Percentiles rank a stretch among this genome's conserved stretches.
phyloP scores from a whole-genome alignment of 2,797 vertebrate species.

The Huso huso region DNA sequence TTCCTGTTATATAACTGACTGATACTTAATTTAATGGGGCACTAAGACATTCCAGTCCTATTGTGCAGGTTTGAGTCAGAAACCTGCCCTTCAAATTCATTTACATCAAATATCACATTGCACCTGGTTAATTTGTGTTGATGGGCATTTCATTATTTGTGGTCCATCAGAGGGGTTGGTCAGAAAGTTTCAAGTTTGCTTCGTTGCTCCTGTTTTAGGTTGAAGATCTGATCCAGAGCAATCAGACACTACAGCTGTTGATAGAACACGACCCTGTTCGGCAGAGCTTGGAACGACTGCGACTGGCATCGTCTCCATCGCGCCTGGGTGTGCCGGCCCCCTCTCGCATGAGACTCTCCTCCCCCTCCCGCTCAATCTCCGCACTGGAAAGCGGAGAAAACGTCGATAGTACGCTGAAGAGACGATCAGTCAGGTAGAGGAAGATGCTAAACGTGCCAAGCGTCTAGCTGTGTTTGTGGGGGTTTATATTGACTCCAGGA shows the following conservation, averaged over 20 bases:
- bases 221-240: slow-evolving; percentile 80
- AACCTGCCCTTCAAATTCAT: too few species aligned
- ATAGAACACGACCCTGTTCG: slow-evolving; percentile 89
- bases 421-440: slow-evolving; percentile 78
- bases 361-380: slow-evolving; percentile 50
- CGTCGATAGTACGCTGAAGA: slow-evolving; percentile 66
- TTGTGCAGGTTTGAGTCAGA: too few species aligned
- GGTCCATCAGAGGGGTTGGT: too few species aligned
- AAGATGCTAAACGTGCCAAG: background rate
- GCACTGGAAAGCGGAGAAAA: slow-evolving; percentile 72
- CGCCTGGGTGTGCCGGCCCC: slow-evolving; percentile 50
- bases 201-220: slow-evolving; percentile 53
- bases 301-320: slow-evolving; percentile 61
- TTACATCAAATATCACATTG: too few species aligned
- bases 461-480: too few species aligned
- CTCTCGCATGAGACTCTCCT: slow-evolving; percentile 63
- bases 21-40: too few species aligned
- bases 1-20: too few species aligned
- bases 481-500: too few species aligned
- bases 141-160: too few species aligned
- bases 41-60: too few species aligned
- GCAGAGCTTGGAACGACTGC: slow-evolving; percentile 74
- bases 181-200: too few species aligned
- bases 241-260: slow-evolving; percentile 84
- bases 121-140: too few species aligned